phyloP scores from a whole-genome alignment of 2,797 vertebrate genomes.

The Galago senegalensis region DNA sequence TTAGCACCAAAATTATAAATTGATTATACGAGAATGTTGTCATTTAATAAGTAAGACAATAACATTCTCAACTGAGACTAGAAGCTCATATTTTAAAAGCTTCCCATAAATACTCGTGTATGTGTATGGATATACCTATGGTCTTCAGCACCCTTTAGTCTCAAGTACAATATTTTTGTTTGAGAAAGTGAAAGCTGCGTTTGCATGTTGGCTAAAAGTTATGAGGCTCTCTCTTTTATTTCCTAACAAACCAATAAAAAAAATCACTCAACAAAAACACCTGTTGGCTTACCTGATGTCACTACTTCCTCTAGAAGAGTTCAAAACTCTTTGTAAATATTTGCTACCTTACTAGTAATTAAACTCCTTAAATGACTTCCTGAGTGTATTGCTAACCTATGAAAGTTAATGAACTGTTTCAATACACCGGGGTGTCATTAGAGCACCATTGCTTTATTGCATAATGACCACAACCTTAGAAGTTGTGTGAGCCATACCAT shows the following conservation, averaged over 20 bases:
- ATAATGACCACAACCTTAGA: slow-evolving; percentile 25
- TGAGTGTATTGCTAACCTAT: slow-evolving; percentile 2
- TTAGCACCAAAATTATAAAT: neutral
- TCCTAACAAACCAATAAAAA: slow-evolving; percentile 57
- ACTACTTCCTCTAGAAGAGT: slow-evolving; percentile 46
- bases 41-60: neutral
- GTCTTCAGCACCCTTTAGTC: neutral
- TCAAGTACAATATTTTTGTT: neutral
- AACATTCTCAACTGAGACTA: neutral
- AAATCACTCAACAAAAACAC: slow-evolving; percentile 70
- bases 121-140: neutral
- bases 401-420: slow-evolving; percentile 67
- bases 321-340: slow-evolving; percentile 67
- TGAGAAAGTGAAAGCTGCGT: slow-evolving; percentile 29
- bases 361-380: slow-evolving; percentile 50
- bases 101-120: neutral
- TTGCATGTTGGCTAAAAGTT: slow-evolving; percentile 10
- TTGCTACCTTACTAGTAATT: slow-evolving; percentile 40
- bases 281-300: slow-evolving; percentile 40
- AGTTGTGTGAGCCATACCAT: neutral
- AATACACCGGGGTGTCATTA: neutral
- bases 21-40: neutral
- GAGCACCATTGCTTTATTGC: neutral
- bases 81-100: neutral
- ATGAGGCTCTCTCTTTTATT: neutral